A percentile compares a stretch with the other conserved stretches of the same genome.
Conservation (phyloP, 2,113 vertebrate genomes). For the Melanerpes formicivorus region DNA sequence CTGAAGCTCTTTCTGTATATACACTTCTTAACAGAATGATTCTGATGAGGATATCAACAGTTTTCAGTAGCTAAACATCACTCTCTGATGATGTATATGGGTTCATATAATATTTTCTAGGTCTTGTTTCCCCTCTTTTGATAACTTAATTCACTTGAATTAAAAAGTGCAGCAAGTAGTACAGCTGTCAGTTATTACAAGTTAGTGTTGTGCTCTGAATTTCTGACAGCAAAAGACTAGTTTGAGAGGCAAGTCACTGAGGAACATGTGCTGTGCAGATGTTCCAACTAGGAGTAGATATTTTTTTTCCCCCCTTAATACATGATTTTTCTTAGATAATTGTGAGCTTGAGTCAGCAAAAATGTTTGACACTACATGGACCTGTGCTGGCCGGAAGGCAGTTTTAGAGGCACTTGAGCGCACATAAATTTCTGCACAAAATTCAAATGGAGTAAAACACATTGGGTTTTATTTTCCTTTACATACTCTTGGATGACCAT, state of each 20-base stretch:
- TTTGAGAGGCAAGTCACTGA: neutral
- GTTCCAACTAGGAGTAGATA: neutral
- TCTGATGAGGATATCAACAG: neutral
- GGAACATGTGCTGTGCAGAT: neutral
- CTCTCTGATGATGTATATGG: no score
- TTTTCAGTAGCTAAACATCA: neutral
- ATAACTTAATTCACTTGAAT: neutral
- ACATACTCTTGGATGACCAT: neutral
- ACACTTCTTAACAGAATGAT: neutral
- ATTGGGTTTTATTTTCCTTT: neutral
- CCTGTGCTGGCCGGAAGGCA: neutral
- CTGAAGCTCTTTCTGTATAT: neutral
- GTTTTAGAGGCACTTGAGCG: neutral
- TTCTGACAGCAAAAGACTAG: neutral
- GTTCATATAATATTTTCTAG: neutral
- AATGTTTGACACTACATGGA: neutral
- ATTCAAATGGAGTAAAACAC: neutral
- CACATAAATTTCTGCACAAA: neutral
- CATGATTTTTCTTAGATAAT: neutral
- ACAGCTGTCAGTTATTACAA: neutral
- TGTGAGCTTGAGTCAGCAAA: neutral
- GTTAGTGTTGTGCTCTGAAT: neutral
- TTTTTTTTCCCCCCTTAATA: neutral
- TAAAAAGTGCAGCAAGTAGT: neutral
- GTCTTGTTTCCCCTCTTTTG: neutral